Conservation (phyloP, 2,888 invertebrate genomes). For the Agrochola lychnidis region DNA sequence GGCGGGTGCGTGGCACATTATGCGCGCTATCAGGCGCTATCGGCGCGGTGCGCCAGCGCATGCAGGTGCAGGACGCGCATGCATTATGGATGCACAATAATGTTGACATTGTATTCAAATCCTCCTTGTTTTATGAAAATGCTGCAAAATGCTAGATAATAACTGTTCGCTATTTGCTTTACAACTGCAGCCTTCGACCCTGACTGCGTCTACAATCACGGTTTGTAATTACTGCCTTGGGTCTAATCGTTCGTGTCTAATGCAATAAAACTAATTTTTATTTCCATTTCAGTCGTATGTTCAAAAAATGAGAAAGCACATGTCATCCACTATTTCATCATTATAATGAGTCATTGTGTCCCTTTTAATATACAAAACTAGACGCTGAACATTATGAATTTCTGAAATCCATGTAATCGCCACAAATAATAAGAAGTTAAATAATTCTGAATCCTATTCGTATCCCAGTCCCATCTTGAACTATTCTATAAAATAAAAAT, state of each 20-base stretch:
- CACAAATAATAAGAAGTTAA: background rate
- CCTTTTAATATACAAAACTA: background rate
- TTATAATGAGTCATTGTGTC: too few species aligned
- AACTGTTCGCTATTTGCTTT: conserved; percentile 47
- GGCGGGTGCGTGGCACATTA: conserved; percentile 28
- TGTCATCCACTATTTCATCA: too few species aligned
- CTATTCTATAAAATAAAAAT: too few species aligned
- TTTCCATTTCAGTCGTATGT: too few species aligned
- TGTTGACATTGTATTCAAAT: conserved; percentile 70
- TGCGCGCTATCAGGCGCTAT: conserved; percentile 58
- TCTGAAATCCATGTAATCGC: background rate
- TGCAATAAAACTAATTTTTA: background rate
- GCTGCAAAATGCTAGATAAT: conserved; percentile 55
- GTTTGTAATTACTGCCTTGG: background rate
- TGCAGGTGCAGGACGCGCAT: conserved; percentile 57
- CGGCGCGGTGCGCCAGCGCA: conserved; percentile 50
- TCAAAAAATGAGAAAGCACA: too few species aligned
- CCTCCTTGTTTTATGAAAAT: conserved; percentile 62
- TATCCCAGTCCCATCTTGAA: too few species aligned
- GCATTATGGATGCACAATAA: conserved; percentile 66
- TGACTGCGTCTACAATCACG: background rate
- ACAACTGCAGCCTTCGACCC: conserved; percentile 13
- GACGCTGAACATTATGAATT: background rate
- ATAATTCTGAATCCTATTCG: too few species aligned
- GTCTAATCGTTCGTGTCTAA: background rate